A percentile compares a stretch with the other conserved stretches of the same genome.
Conservation (phyloP, 1,140 invertebrate genomes). For the Maconellicoccus hirsutus region DNA sequence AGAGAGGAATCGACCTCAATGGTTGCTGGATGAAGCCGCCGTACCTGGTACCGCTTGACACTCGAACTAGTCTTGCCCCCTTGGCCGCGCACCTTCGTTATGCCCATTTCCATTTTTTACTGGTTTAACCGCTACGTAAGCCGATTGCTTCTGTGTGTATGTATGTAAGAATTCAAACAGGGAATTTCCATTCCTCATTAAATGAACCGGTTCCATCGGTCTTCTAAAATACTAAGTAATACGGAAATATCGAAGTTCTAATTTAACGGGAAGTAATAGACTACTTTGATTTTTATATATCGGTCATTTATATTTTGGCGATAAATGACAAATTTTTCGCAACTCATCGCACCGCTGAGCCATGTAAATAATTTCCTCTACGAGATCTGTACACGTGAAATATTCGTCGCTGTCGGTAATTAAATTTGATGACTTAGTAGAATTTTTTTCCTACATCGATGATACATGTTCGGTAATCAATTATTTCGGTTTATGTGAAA, state of each 20-base stretch:
- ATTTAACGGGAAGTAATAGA: background rate
- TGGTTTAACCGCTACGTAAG: slow-evolving; percentile 7
- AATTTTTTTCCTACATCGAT: too few species aligned
- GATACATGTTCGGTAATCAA: too few species aligned
- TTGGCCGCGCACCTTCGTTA: background rate
- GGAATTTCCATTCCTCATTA: slow-evolving; percentile 8
- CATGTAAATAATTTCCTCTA: too few species aligned
- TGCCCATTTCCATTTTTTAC: background rate
- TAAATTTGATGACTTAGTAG: too few species aligned
- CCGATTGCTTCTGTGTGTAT: background rate
- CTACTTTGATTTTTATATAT: slow-evolving; percentile 6
- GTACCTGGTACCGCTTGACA: slow-evolving; percentile 1
- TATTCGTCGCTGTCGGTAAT: too few species aligned
- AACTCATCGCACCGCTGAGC: too few species aligned
- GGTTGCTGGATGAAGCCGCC: slow-evolving; percentile 6
- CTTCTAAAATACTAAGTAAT: slow-evolving; percentile 3
- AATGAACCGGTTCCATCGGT: background rate
- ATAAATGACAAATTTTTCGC: too few species aligned
- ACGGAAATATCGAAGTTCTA: slow-evolving; percentile 4
- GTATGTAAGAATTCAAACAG: background rate
- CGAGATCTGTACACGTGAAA: too few species aligned
- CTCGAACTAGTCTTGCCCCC: background rate
- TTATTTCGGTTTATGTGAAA: too few species aligned
- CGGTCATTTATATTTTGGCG: background rate
- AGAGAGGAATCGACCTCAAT: slow-evolving; percentile 2